Evolutionary conservation across 2,113 vertebrate genomes (phyloP).

Genomic region (Amia ocellicauda): DNA sequence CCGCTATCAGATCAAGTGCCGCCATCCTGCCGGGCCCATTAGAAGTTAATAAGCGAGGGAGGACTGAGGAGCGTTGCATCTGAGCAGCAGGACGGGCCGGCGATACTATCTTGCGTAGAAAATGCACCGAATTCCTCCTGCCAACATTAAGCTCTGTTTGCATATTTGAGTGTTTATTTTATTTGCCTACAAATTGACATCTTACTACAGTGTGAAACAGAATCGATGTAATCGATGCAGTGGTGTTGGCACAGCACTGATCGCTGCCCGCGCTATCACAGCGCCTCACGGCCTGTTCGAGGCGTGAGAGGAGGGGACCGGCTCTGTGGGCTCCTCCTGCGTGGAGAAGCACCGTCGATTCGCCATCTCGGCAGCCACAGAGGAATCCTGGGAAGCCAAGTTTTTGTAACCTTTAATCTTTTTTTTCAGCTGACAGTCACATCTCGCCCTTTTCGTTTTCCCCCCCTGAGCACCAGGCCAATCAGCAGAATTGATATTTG

Average conservation of each 20-base stretch:
- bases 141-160: conserved; percentile 34
- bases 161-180: conserved; percentile 65
- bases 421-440: conserved; percentile 71
- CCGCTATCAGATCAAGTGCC: conserved; percentile 20
- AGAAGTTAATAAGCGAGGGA: conserved; percentile 43
- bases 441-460: conserved; percentile 49
- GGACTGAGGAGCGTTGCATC: background rate
- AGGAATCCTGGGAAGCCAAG: conserved; percentile 27
- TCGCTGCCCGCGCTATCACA: too few relatives aligned
- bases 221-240: too few relatives aligned
- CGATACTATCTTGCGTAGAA: conserved; percentile 3
- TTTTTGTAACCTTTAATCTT: conserved; percentile 71
- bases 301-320: too few relatives aligned
- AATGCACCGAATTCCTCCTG: conserved; percentile 53
- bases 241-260: too few relatives aligned
- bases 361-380: background rate
- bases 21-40: conserved; percentile 31
- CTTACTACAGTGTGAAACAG: too few relatives aligned
- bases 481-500: conserved; percentile 70
- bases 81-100: background rate
- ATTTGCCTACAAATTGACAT: conserved; percentile 67
- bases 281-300: too few relatives aligned
- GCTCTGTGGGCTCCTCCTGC: too few relatives aligned
- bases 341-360: too few relatives aligned
- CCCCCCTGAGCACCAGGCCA: conserved; percentile 57